A percentile compares a stretch with the other conserved stretches of the same genome.
Conservation (phyloP, 2,797 vertebrate genomes). For the Potorous gilbertii region DNA sequence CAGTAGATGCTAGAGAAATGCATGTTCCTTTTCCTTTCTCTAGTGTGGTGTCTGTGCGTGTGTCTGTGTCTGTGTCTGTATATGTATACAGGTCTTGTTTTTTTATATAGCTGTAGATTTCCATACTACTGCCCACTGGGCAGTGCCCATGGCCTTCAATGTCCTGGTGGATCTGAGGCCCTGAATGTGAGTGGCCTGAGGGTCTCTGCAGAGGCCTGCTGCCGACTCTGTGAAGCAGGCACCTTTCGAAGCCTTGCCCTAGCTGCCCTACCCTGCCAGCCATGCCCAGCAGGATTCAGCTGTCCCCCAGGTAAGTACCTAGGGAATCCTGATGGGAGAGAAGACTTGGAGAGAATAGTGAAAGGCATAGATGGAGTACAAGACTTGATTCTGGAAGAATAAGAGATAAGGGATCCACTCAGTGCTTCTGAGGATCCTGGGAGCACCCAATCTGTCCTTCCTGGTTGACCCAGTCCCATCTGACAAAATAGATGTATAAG, state of each 20-base stretch:
- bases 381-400: background rate
- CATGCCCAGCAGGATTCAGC: conserved; percentile 91
- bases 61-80: background rate
- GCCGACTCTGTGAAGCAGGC: conserved; percentile 88
- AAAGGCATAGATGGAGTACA: background rate
- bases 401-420: background rate
- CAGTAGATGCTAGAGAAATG: background rate
- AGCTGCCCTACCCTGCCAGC: conserved; percentile 83
- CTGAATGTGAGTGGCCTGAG: conserved; percentile 87
- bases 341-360: background rate
- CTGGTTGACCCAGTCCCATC: background rate
- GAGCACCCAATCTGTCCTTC: background rate
- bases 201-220: conserved; percentile 87
- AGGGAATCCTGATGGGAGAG: fast-evolving
- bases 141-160: conserved; percentile 85
- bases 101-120: conserved; percentile 89
- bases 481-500: background rate
- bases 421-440: background rate
- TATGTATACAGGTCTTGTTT: background rate
- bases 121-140: conserved; percentile 92
- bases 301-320: conserved; percentile 87
- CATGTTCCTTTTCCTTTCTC: background rate
- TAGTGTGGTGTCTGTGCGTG: background rate
- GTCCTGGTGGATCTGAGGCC: conserved; percentile 89
- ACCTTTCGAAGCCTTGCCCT: conserved; percentile 85